Conservation (phyloP, 2,888 invertebrate species). For the Cephus runcator region DNA sequence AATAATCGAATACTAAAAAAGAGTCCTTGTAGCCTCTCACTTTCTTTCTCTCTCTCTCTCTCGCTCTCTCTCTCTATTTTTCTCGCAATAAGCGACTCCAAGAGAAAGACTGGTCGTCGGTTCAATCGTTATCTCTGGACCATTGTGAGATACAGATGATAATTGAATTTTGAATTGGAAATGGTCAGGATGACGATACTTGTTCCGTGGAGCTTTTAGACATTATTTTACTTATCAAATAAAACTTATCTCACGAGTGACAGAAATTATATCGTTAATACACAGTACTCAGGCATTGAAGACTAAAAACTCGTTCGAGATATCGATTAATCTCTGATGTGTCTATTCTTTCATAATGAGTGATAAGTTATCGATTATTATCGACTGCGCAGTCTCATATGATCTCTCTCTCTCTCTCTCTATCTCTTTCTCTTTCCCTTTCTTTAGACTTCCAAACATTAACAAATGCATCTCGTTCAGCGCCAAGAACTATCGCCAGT, state of each 20-base stretch:
- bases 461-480: not conserved
- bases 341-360: too few species aligned
- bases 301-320: not conserved
- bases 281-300: not conserved
- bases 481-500: not conserved
- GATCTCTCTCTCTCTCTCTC: not conserved
- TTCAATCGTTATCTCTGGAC: not conserved
- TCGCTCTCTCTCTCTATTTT: not conserved
- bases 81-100: not conserved
- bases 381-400: too few species aligned
- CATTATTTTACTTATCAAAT: conserved; percentile 24
- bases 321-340: not conserved
- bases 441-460: not conserved
- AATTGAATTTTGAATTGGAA: not conserved
- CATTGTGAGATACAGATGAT: not conserved
- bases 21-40: not conserved
- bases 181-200: not conserved
- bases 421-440: too few species aligned
- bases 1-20: not conserved
- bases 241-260: not conserved
- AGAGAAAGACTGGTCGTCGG: not conserved
- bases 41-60: not conserved
- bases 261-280: not conserved
- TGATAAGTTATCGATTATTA: too few species aligned
- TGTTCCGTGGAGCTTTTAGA: conserved; percentile 28